These are phyloP conservation scores for Mystacornis crossleyi DNA, from an alignment of 2,113 vertebrate genomes.

Conservation along the genomic window DNA sequence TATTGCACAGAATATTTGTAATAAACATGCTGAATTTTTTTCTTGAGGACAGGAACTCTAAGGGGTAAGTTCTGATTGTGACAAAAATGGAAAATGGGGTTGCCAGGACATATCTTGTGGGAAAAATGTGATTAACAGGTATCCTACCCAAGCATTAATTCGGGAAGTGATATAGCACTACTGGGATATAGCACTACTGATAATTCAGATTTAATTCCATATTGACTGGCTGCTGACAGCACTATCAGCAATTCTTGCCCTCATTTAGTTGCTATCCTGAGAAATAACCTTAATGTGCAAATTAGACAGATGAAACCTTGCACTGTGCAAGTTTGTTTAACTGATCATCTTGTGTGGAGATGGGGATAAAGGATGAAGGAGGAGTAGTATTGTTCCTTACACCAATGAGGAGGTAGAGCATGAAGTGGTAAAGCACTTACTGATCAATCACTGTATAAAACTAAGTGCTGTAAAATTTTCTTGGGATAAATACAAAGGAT, in stretches of 20 bases:
- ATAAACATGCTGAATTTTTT: neutral
- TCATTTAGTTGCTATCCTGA: neutral
- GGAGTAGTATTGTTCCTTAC: neutral
- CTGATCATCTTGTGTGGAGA: neutral
- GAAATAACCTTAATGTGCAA: neutral
- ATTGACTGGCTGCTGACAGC: neutral
- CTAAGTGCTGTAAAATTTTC: neutral
- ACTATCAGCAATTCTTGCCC: neutral
- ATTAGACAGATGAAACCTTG: neutral
- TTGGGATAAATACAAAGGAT: neutral
- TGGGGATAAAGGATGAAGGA: neutral
- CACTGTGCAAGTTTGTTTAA: neutral
- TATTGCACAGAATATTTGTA: neutral
- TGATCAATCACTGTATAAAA: neutral
- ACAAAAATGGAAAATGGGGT: neutral
- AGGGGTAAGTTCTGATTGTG: neutral
- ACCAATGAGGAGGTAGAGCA: neutral
- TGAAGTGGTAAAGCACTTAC: neutral
- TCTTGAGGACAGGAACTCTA: neutral
- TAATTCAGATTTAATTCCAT: neutral
- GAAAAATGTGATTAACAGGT: neutral
- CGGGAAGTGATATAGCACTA: rapidly evolving
- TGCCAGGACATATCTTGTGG: neutral
- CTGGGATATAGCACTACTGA: neutral
- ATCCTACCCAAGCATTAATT: neutral